A percentile compares a stretch with the other conserved stretches of the same genome.
These are phyloP conservation scores for Aethes cnicana DNA, from an alignment of 2,888 invertebrate species.

Conservation along the genomic window DNA sequence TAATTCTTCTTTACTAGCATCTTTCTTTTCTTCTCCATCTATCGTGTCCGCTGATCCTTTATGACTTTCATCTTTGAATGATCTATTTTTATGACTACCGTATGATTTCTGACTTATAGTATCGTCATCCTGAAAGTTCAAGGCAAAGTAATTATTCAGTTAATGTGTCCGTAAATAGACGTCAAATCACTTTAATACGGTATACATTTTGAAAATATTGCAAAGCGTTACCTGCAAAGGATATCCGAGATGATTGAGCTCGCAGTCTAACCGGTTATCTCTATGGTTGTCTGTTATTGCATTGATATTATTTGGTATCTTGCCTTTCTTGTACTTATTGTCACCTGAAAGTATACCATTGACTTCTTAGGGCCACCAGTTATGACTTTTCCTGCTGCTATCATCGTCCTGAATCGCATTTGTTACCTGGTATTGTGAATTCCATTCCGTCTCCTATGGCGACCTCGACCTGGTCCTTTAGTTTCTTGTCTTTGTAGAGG, in stretches of 20 bases:
- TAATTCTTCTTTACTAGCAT: conserved; percentile 94
- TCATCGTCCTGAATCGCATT: conserved; percentile 29
- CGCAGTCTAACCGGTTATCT: conserved; percentile 89
- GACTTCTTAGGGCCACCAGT: conserved; percentile 34
- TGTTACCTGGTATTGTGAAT: conserved; percentile 93
- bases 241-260: conserved; percentile 87
- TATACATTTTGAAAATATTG: too few relatives aligned
- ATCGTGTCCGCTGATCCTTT: conserved; percentile 93
- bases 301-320: conserved; percentile 91
- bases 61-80: conserved; percentile 94
- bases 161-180: too few relatives aligned
- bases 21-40: conserved; percentile 94
- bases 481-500: conserved; percentile 93
- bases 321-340: conserved; percentile 91
- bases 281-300: conserved; percentile 89
- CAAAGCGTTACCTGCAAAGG: conserved; percentile 77
- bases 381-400: conserved; percentile 17
- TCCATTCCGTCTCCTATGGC: conserved; percentile 97
- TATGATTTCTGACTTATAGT: conserved; percentile 95
- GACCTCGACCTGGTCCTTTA: conserved; percentile 94
- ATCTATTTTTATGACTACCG: conserved; percentile 94
- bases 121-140: conserved; percentile 84
- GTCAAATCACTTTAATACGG: too few relatives aligned
- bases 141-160: too few relatives aligned
- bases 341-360: conserved; percentile 82